These are phyloP conservation scores for Gobiocypris rarus DNA, from an alignment of 2,113 vertebrate genomes.

Conservation along the genomic window DNA sequence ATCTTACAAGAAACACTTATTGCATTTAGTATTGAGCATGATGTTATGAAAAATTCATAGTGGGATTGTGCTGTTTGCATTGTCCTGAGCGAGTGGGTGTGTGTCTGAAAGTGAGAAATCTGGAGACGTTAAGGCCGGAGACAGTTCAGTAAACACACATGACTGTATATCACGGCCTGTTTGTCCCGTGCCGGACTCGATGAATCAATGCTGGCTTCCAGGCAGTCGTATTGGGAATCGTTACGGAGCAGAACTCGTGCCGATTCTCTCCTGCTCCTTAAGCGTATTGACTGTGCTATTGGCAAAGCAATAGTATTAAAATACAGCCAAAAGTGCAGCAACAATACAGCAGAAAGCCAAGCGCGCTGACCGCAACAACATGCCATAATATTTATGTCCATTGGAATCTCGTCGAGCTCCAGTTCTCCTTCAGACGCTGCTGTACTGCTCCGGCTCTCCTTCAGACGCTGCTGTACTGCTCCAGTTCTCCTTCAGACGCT, in stretches of 20 bases:
- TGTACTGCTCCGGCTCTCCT: neutral
- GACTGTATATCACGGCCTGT: slow-evolving; percentile 49
- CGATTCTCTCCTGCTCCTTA: slow-evolving; percentile 64
- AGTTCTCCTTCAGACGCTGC: neutral
- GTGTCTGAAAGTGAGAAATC: slow-evolving; percentile 21
- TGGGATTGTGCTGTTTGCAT: slow-evolving; percentile 66
- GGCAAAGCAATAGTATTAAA: slow-evolving; percentile 75
- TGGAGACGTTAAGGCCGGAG: neutral
- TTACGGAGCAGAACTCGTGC: slow-evolving; percentile 61
- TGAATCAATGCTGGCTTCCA: slow-evolving; percentile 61
- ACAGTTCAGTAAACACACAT: slow-evolving; percentile 35
- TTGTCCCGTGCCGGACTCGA: slow-evolving; percentile 51
- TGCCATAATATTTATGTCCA: slow-evolving; percentile 58
- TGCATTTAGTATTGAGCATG: slow-evolving; percentile 82
- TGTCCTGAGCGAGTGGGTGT: slow-evolving; percentile 40
- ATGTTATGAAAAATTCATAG: slow-evolving; percentile 82
- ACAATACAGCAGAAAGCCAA: slow-evolving; percentile 61
- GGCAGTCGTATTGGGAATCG: slow-evolving; percentile 65
- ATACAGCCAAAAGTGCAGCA: slow-evolving; percentile 64
- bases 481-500: neutral
- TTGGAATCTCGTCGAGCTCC: slow-evolving; percentile 20
- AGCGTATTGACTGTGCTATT: slow-evolving; percentile 74
- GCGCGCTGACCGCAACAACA: slow-evolving; percentile 27
- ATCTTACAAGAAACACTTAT: slow-evolving; percentile 83
- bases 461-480: neutral